Base-by-base conservation (phyloP, 2,113 vertebrate genomes). In the Ellobius talpinus region DNA sequence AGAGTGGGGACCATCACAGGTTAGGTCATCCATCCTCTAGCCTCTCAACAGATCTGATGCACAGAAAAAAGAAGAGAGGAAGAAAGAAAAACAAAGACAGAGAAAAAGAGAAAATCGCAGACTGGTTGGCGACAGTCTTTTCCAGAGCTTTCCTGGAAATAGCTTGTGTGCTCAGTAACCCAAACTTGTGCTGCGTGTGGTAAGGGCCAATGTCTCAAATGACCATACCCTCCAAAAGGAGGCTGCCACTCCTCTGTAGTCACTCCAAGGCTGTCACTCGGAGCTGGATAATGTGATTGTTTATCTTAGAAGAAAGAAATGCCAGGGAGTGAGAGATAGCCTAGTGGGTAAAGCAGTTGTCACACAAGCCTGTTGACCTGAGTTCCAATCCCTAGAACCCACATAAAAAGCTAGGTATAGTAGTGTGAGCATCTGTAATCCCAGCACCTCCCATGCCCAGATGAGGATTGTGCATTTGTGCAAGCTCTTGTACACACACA, bases 181-280 rank as follows among this genome's bases (percentile, higher is more conserved):
- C 26, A 14, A 0, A 24, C 31, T 1, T 0, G 17, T 19, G 24
- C 0, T 5, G 52, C 0, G 0, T 47, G 52, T 39, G 21, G 29
- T 66, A 82, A 73, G 66, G 66, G 65, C 24, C 9, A 58, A 68
- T 50, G 33, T 78, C 17, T 89, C 33, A 45, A 66, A 94, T 87
- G 52, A 65, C 36, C 74, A 77, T 7, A 73, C 39, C 16, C 26
- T 94, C 76, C 84, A 55, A 61, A 84, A 29, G 24, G 39, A 93
- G 39, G 7, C 2, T 29, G 16, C 42, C 33, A 9, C 17, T 39
- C 36, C 17, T 21, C 1, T n/a, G 11, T 29, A 8, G 26, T 45
- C 29, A 29, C n/a, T 82, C 58, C 5, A 42, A 42, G 26, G 55
- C 17, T 5, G 26, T 45, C 29, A 33, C 45, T 77, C 58, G 1